A percentile compares a stretch with the other conserved stretches of the same genome.
These are phyloP conservation scores for Poeciliopsis prolifica DNA, from an alignment of 2,113 vertebrate genomes.

Conservation along the genomic window DNA sequence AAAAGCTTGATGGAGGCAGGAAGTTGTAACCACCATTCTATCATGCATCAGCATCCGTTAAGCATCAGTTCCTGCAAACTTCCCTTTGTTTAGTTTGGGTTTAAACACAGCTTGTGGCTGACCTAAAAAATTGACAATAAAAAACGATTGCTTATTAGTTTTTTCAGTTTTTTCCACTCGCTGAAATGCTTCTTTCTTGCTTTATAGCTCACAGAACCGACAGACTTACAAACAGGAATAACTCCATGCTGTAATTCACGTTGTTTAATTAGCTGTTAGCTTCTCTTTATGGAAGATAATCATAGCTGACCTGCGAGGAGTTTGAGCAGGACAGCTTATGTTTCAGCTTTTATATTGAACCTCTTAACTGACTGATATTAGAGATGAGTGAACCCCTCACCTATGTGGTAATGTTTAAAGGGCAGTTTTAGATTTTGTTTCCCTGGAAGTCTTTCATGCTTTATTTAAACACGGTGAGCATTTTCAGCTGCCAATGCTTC, in stretches of 20 bases:
- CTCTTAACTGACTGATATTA: not conserved
- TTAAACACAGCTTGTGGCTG: conserved; percentile 45
- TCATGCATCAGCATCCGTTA: conserved; percentile 35
- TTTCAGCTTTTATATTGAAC: not conserved
- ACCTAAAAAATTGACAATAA: conserved; percentile 45
- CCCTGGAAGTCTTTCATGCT: not conserved
- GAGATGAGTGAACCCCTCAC: conserved; percentile 9
- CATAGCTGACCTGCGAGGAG: not conserved
- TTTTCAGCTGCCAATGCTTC: conserved; percentile 48
- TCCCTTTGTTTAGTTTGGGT: conserved; percentile 41
- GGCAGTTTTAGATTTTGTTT: conserved; percentile 10
- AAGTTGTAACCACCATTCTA: conserved; percentile 28
- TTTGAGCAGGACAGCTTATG: conserved; percentile 14
- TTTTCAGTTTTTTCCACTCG: conserved; percentile 16
- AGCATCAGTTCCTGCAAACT: conserved; percentile 46
- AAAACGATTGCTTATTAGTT: conserved; percentile 26
- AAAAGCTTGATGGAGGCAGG: conserved; percentile 14
- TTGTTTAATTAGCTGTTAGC: conserved; percentile 24
- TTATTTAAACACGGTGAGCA: conserved; percentile 9
- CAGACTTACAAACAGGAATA: conserved; percentile 26
- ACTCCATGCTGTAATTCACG: conserved; percentile 17
- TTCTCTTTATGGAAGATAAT: conserved; percentile 26
- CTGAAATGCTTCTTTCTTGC: conserved; percentile 14
- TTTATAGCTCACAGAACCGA: conserved; percentile 22
- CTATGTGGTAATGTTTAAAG: not conserved